Base-by-base conservation (phyloP, 92 coral and sea anemone genomes). In the Epizoanthus stellaris region DNA sequence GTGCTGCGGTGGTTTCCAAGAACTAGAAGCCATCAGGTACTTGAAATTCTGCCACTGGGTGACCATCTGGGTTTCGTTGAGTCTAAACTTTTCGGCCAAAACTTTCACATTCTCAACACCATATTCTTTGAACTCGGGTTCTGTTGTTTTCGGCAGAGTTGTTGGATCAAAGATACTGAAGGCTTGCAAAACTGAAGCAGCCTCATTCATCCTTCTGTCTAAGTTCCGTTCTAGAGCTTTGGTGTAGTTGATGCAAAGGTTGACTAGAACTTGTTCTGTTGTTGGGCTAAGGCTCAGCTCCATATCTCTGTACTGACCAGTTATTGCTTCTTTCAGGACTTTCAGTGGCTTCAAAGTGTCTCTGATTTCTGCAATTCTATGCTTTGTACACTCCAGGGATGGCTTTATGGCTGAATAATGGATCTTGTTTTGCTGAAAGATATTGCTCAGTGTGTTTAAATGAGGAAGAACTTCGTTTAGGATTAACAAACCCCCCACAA, bases 41-140 rank as follows among this genome's bases (percentile, higher is more conserved):
- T 86, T 86, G 64, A 86, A 77, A 40, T 79, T 86, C 58, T 86
- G 40, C 89, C 89, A 86, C 85, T 86, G 89, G 4, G 89, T 86
- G 76, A 87, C 70, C 19, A 85, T 87, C 81, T 81, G 86, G 20
- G 80, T 82, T 87, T 80, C 62, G 47, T 87, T 62, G 25, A 87
- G 80, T 65, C 70, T 71, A 69, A 87, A 87, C 90, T 81, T 71
- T 80, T 47, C 30, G 38, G 82, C 76, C 86, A 87, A 75, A 80
- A 60, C 65, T 52, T 12, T 30, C 60, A 87, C 86, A 4, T 15
- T 63, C 25, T 23, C 25, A 23, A 23, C 25, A 23, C 90, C 90
- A 82, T 87, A 87, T 53, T 14, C 20, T 70, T 82, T 62, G 66
- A 87, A 87, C 77, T 80, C 76, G 62, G 82, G 87, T 19, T 43